phyloP scores from a whole-genome alignment of 2,888 invertebrate genomes.

The Aelia acuminata region DNA sequence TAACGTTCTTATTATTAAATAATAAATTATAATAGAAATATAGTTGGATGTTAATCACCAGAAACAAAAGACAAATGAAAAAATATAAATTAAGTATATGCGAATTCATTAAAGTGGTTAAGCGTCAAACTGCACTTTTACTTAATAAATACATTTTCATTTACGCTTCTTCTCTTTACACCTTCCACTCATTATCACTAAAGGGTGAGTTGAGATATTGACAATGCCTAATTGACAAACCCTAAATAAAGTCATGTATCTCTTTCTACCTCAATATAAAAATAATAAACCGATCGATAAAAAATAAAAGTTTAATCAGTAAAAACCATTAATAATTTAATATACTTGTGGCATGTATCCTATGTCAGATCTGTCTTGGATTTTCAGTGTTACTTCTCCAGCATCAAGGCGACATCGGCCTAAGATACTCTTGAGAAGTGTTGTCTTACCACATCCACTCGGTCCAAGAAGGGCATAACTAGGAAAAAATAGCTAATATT shows the following conservation, averaged over 20 bases:
- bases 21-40: too few species aligned
- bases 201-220: too few species aligned
- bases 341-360: constrained; percentile 74
- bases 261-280: neutral
- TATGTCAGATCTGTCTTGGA: constrained; percentile 67
- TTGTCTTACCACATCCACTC: constrained; percentile 74
- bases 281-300: neutral
- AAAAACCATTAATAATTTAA: neutral
- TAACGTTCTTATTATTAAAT: too few species aligned
- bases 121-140: too few species aligned
- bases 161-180: too few species aligned
- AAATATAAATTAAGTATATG: too few species aligned
- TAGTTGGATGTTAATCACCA: too few species aligned
- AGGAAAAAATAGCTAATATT: constrained; percentile 1
- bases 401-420: constrained; percentile 70
- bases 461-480: constrained; percentile 74
- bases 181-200: too few species aligned
- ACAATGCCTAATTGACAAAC: too few species aligned
- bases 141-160: too few species aligned
- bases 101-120: too few species aligned
- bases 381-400: constrained; percentile 71
- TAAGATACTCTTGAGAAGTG: constrained; percentile 72
- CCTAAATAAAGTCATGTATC: neutral
- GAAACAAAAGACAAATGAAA: too few species aligned
- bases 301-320: neutral